A percentile compares a stretch with the other conserved stretches of the same genome.
phyloP scores from a whole-genome alignment of 2,113 vertebrate genomes.

The Ia io region DNA sequence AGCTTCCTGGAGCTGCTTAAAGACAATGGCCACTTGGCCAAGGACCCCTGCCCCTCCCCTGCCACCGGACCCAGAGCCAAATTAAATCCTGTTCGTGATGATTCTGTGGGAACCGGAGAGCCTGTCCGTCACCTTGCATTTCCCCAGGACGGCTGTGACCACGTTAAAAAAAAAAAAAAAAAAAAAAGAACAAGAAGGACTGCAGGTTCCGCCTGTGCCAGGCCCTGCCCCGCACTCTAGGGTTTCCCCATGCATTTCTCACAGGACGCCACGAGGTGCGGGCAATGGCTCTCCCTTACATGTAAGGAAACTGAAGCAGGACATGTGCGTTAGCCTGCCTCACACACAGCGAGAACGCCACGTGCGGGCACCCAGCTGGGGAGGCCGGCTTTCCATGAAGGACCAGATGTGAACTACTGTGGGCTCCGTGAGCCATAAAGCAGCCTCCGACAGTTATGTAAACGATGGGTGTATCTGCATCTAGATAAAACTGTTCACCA shows the following conservation, averaged over 20 bases:
- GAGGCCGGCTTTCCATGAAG: background rate
- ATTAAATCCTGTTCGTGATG: fast-evolving
- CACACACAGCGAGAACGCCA: fast-evolving
- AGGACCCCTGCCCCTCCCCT: background rate
- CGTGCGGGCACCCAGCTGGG: fast-evolving
- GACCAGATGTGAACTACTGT: fast-evolving
- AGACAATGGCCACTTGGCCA: background rate
- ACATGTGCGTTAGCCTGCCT: fast-evolving
- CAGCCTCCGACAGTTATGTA: fast-evolving
- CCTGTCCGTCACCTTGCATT: fast-evolving
- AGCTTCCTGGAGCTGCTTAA: background rate
- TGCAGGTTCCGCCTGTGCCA: fast-evolving
- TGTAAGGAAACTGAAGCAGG: fast-evolving
- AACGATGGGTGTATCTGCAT: fast-evolving
- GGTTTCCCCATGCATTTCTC: background rate
- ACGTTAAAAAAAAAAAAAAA: fast-evolving
- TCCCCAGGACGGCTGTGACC: background rate
- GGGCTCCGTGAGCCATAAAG: fast-evolving
- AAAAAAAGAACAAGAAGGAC: no score
- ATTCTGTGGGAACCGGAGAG: background rate
- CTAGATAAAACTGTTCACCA: background rate
- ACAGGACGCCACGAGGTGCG: fast-evolving
- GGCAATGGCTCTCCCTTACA: fast-evolving
- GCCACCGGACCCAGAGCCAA: background rate
- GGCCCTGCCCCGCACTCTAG: fast-evolving